Conservation (phyloP, 2,113 vertebrate genomes). For the Brachirus orientalis region DNA sequence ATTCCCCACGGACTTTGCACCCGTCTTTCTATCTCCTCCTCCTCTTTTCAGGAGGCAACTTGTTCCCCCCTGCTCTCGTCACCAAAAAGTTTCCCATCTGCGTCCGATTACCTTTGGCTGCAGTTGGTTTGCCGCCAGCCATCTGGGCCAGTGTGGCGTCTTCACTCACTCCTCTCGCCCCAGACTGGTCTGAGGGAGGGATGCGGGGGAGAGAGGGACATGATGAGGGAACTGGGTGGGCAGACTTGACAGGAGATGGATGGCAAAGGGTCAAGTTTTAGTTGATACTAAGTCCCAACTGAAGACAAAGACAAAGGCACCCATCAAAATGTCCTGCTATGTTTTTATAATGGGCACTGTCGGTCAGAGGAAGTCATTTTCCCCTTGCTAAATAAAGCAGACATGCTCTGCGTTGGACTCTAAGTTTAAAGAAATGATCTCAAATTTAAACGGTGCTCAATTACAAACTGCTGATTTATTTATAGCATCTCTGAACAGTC, state of each 20-base stretch:
- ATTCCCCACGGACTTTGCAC: constrained; percentile 59
- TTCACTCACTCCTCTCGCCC: constrained; percentile 65
- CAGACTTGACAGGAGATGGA: constrained; percentile 48
- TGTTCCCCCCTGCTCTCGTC: constrained; percentile 73
- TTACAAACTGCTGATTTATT: constrained; percentile 31
- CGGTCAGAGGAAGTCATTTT: constrained; percentile 60
- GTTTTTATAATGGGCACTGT: constrained; percentile 52
- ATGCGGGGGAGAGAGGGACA: constrained; percentile 25
- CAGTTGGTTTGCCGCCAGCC: constrained; percentile 81
- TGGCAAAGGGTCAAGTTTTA: constrained; percentile 46
- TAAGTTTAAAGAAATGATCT: constrained; percentile 8
- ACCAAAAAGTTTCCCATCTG: constrained; percentile 84
- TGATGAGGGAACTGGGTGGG: constrained; percentile 53
- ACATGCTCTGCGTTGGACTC: constrained; percentile 33
- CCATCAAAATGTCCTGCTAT: constrained; percentile 43
- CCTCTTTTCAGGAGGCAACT: constrained; percentile 75
- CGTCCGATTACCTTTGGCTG: constrained; percentile 85
- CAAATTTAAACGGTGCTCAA: constrained; percentile 4
- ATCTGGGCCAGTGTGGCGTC: constrained; percentile 79
- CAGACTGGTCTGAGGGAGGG: constrained; percentile 65
- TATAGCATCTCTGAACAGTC: constrained; percentile 10
- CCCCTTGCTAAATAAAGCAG: constrained; percentile 45
- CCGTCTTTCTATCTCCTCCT: constrained; percentile 21
- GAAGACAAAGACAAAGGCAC: constrained; percentile 59
- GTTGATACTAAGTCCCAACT: constrained; percentile 62